A percentile compares a stretch with the other conserved stretches of the same genome.
Evolutionary conservation across 2,113 vertebrate genomes (phyloP).

Genomic region (Mirza zaza): DNA sequence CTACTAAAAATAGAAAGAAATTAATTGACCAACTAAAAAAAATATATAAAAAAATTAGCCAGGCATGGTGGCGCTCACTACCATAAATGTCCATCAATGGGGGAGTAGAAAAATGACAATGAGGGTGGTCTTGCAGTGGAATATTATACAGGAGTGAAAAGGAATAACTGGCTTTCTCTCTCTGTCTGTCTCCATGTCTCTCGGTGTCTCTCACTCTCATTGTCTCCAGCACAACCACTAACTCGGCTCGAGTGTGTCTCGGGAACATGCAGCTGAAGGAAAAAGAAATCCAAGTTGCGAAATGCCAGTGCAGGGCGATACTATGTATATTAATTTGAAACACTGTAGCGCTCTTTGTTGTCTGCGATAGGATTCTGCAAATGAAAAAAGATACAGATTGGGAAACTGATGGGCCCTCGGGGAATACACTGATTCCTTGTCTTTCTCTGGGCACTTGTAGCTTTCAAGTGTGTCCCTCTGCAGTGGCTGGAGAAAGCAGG

Average conservation of each 20-base stretch:
- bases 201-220: not conserved
- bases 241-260: not conserved
- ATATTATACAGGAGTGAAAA: not conserved
- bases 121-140: not conserved
- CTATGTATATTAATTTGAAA: not conserved
- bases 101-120: not conserved
- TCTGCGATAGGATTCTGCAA: not conserved
- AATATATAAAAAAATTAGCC: too few species aligned
- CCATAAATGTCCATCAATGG: not conserved
- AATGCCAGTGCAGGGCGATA: not conserved
- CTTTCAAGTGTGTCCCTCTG: not conserved
- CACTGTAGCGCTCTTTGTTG: too few species aligned
- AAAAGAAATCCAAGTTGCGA: not conserved
- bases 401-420: not conserved
- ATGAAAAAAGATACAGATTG: not conserved
- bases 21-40: too few species aligned
- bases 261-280: not conserved
- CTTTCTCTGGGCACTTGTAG: not conserved
- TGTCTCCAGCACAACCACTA: not conserved
- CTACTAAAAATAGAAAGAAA: too few species aligned
- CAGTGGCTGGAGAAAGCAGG: not conserved
- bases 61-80: too few species aligned
- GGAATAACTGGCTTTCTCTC: not conserved
- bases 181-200: not conserved
- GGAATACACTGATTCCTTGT: not conserved